phyloP scores from a whole-genome alignment of 2,797 vertebrate species.

The Otolemur crassicaudatus region DNA sequence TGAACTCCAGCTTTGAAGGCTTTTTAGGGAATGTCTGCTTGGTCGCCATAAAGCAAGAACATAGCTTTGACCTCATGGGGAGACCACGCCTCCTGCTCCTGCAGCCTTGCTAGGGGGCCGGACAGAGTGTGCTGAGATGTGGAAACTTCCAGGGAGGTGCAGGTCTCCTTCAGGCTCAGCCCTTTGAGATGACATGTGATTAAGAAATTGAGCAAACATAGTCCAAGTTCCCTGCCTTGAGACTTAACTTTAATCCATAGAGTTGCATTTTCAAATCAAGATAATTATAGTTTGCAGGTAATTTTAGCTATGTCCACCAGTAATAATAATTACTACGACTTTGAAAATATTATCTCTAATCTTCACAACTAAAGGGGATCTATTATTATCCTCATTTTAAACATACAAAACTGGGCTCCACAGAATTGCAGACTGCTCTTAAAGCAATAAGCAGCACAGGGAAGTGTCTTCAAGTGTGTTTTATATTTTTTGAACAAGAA shows the following conservation, averaged over 20 bases:
- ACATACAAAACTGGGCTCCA: neutral
- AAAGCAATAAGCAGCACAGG: neutral
- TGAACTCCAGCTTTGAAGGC: neutral
- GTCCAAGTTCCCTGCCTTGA: neutral
- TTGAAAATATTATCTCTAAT: constrained; percentile 23
- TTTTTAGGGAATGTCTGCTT: neutral
- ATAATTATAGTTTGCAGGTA: neutral
- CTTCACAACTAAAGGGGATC: neutral
- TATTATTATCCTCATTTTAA: neutral
- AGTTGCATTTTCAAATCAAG: neutral
- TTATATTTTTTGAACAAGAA: neutral
- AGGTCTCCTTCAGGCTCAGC: neutral
- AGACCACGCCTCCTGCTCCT: neutral
- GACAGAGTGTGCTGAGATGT: neutral
- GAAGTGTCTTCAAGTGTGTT: neutral
- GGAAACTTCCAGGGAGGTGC: neutral
- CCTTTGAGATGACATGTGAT: neutral
- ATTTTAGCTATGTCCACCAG: neutral
- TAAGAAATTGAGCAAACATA: neutral
- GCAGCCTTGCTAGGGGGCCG: neutral
- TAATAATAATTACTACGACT: neutral
- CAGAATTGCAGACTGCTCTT: neutral
- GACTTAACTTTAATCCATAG: neutral
- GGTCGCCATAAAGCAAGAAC: neutral
- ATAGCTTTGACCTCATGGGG: neutral